A percentile compares a stretch with the other conserved stretches of the same genome.
Conservation (phyloP, 2,113 vertebrate genomes). For the Speoplatyrhinus poulsoni region DNA sequence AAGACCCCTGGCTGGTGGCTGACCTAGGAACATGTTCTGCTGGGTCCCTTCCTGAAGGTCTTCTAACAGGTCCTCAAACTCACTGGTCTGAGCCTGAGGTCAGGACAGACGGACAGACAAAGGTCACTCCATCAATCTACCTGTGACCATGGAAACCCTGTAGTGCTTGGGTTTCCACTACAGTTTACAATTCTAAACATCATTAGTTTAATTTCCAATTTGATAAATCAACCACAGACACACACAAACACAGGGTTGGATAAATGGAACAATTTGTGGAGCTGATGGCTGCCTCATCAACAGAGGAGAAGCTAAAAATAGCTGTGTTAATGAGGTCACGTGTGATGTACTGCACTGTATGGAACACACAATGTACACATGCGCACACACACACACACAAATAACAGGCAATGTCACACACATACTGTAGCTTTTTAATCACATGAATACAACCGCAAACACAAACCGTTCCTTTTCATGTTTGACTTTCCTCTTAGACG, state of each 20-base stretch:
- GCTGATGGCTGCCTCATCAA: constrained; percentile 50
- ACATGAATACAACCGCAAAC: not conserved
- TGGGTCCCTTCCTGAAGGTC: constrained; percentile 89
- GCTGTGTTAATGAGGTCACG: constrained; percentile 72
- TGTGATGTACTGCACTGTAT: constrained; percentile 61
- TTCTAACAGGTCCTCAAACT: constrained; percentile 94
- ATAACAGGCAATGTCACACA: not conserved
- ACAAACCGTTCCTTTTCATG: too few species aligned
- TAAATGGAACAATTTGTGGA: not conserved
- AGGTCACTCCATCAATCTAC: too few species aligned
- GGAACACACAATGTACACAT: not conserved
- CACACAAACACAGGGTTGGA: too few species aligned
- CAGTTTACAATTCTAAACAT: too few species aligned
- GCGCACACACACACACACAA: constrained; percentile 1
- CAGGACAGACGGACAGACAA: too few species aligned
- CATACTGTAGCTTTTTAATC: not conserved
- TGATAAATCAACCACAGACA: too few species aligned
- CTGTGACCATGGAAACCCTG: too few species aligned
- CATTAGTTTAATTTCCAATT: too few species aligned
- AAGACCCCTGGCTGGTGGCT: constrained; percentile 62
- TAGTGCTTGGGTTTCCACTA: too few species aligned
- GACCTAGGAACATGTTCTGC: constrained; percentile 78
- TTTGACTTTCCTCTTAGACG: too few species aligned
- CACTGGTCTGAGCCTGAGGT: constrained; percentile 84
- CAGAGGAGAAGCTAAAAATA: constrained; percentile 68